Evolutionary conservation across 2,113 vertebrate species (phyloP).

Genomic region (Eublepharis macularius): DNA sequence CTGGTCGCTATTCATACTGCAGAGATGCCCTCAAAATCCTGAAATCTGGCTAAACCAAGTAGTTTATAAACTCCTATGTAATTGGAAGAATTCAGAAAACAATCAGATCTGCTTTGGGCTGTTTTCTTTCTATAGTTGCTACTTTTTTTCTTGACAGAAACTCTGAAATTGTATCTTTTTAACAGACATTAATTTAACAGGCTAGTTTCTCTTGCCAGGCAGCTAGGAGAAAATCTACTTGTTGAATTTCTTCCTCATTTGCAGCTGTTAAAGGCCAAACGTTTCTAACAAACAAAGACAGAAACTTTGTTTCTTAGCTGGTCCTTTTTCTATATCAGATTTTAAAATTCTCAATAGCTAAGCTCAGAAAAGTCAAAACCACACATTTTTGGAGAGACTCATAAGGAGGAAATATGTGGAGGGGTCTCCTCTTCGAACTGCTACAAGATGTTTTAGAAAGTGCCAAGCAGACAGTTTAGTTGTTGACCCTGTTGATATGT

Average conservation of each 20-base stretch:
- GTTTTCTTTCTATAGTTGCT: not conserved
- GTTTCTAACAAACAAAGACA: not conserved
- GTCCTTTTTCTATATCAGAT: not conserved
- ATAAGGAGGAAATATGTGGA: conserved; percentile 2
- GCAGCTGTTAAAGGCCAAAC: not conserved
- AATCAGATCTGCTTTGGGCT: not conserved
- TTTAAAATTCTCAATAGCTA: not conserved
- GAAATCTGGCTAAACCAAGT: too few species aligned
- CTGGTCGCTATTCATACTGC: too few species aligned
- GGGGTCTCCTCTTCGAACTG: conserved; percentile 31
- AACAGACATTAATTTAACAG: not conserved
- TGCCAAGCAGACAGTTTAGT: not conserved
- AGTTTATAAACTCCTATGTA: too few species aligned
- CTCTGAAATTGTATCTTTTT: not conserved
- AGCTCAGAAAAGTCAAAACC: conserved; percentile 15
- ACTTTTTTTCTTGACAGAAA: not conserved
- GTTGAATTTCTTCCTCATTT: not conserved
- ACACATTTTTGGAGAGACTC: not conserved
- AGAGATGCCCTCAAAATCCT: too few species aligned
- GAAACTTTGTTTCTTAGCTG: not conserved
- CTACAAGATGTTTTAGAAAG: conserved; percentile 35
- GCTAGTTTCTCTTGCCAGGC: not conserved
- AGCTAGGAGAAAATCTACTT: not conserved
- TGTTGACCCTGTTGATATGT: conserved; percentile 43
- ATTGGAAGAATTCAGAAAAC: too few species aligned